Evolutionary conservation across 1,140 invertebrate species (phyloP), one percentile per base, ranked within the genome.

Genomic region (Drosophila kanapiae): DNA sequence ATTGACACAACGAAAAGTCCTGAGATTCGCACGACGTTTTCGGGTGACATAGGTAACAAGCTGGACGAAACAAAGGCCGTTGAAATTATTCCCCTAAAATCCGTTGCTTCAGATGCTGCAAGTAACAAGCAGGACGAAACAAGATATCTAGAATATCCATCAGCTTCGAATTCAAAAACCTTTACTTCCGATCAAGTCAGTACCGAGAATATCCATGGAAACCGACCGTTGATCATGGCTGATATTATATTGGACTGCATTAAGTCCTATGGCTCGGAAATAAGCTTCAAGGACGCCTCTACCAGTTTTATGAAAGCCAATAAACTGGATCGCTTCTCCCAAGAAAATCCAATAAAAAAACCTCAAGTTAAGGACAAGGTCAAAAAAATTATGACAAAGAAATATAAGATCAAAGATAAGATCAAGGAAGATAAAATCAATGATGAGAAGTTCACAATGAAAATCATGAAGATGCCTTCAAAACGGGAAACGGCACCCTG

Each of bases 231-330:
- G 7, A 2, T 47, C 11, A 35, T 75, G 18, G n/a, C 56, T 4
- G 35, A 75, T 10, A 2, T 72, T 3, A 23, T 54, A 23, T 9
- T 3, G 1, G 35, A 75, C 1, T 62, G 27, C 18, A n/a, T 54
- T 5, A 3, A 31, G 8, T 0, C 16, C 5, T 51, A 40, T 27
- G 38, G 18, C 29, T 37, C 40, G 1, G 10, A 48, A 14, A 31
- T 54, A 1, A 11, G 9, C n/a, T 72, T 54, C 6, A 35, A 13
- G 13, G 10, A 43, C 4, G 1, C 29, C 0, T 37, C 38, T 27
- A 27, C 47, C 10, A 29, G 27, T 3, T 45, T 75, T 3, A 16
- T 70, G 2, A 51, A 71, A 3, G n/a, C 8, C 23, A 68, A 68
- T 16, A 16, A 16, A 2, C 27, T 40, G 13, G 60, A 68, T 14